Conservation (phyloP, 2,113 vertebrate species). For the Strix uralensis region DNA sequence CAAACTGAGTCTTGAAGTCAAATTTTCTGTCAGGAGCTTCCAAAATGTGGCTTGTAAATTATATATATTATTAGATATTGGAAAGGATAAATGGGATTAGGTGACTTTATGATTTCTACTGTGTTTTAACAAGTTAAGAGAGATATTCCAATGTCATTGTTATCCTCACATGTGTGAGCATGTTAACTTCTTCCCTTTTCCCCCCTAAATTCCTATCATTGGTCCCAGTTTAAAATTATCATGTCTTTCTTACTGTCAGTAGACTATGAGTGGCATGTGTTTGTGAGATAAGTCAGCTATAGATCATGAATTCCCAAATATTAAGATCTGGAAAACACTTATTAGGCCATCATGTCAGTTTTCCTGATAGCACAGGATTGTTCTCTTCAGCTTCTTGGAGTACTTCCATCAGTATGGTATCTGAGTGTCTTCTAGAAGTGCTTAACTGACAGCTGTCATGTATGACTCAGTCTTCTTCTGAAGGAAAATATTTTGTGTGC, state of each 20-base stretch:
- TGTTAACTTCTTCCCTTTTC: neutral
- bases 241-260: neutral
- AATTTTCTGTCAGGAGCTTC: neutral
- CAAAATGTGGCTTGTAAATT: neutral
- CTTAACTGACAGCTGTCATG: slow-evolving; percentile 27
- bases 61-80: neutral
- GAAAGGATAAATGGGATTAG: neutral
- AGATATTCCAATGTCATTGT: neutral
- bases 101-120: neutral
- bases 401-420: slow-evolving; percentile 9
- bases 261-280: neutral
- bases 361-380: neutral
- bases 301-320: neutral
- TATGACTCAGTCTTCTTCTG: neutral
- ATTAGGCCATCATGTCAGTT: neutral
- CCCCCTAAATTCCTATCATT: neutral
- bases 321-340: neutral
- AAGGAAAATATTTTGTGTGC: slow-evolving; percentile 1
- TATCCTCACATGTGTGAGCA: rapidly evolving
- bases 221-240: neutral
- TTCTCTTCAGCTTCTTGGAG: slow-evolving; percentile 20
- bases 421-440: slow-evolving; percentile 13
- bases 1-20: neutral
- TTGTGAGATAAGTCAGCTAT: neutral
- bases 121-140: neutral